These are phyloP conservation scores for Griposia aprilina DNA, from an alignment of 2,888 invertebrate genomes.

Conservation along the genomic window DNA sequence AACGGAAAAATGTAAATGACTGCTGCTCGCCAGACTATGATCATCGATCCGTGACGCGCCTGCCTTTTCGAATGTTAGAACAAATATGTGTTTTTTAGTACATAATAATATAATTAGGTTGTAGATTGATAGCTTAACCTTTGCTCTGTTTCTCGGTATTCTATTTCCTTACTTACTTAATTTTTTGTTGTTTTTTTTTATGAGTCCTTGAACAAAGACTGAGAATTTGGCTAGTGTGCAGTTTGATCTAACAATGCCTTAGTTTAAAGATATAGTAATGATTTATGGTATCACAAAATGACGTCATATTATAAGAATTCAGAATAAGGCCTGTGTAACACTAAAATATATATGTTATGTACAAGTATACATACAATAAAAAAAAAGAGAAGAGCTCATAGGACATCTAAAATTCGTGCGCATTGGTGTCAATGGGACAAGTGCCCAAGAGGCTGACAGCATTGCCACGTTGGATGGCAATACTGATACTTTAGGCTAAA, in stretches of 20 bases:
- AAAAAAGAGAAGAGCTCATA: too few species aligned
- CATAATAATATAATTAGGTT: conserved; percentile 30
- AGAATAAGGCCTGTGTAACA: too few species aligned
- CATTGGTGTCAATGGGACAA: too few species aligned
- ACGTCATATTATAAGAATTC: not conserved
- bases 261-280: not conserved
- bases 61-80: conserved; percentile 36
- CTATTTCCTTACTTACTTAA: conserved; percentile 28
- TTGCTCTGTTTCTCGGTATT: conserved; percentile 41
- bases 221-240: not conserved
- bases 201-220: conserved; percentile 1
- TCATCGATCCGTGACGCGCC: conserved; percentile 68
- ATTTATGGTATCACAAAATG: conserved; percentile 9
- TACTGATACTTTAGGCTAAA: too few species aligned
- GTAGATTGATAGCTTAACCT: conserved; percentile 32
- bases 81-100: conserved; percentile 49
- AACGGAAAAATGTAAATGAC: conserved; percentile 74
- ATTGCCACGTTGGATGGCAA: too few species aligned
- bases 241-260: not conserved
- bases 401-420: too few species aligned
- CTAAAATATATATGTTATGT: too few species aligned
- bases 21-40: conserved; percentile 66
- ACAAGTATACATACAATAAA: too few species aligned
- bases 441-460: too few species aligned
- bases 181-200: conserved; percentile 31